Evolutionary conservation across 2,797 vertebrate species (phyloP), one percentile per base, ranked within the genome.

Genomic region (Neopelma chrysocephalum): DNA sequence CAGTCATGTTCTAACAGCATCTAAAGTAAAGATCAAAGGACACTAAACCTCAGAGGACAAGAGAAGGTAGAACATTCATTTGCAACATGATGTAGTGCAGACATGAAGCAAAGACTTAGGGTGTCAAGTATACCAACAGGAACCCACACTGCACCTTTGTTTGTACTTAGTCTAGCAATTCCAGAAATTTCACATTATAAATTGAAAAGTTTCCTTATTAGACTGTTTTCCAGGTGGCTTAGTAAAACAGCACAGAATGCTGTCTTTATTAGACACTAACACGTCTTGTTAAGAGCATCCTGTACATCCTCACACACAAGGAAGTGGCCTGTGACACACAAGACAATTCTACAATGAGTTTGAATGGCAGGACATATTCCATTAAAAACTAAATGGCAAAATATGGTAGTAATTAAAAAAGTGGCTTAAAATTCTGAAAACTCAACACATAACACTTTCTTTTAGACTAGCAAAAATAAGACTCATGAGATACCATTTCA

Each of bases 401-500:
- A 86, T 10, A 10, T 14, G 6, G 47, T 36, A 91, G 61, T 75
- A 96, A 95, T 47, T 91, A 7, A 65, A 92, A 85, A 69, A 89
- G 40, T 69, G 66, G 75, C 56, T 94, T 94, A 68, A 91, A 87
- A 72, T 31, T 81, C 70, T 87, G 53, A 79, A n/a, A 82, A 71
- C 65, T 75, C 82, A 81, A 95, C 69, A 91, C 54, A 78, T 58
- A 94, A 83, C 9, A 25, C 27, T 89, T 92, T 93, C 56, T 68
- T 94, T 82, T 57, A 85, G 60, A 82, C 60, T 73, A 79, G 77
- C 57, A 96, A 82, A 93, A 93, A 71, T 20, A 65, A 86, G 54
- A 93, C 69, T 82, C 83, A 81, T 60, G 61, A 82, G 72, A 87
- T 45, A 91, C 19, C 40, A 96, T 85, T 94, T 91, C 77, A 83